Evolutionary conservation across 2,797 vertebrate species (phyloP), one percentile per base, ranked within the genome.

Genomic region (Manis javanica): DNA sequence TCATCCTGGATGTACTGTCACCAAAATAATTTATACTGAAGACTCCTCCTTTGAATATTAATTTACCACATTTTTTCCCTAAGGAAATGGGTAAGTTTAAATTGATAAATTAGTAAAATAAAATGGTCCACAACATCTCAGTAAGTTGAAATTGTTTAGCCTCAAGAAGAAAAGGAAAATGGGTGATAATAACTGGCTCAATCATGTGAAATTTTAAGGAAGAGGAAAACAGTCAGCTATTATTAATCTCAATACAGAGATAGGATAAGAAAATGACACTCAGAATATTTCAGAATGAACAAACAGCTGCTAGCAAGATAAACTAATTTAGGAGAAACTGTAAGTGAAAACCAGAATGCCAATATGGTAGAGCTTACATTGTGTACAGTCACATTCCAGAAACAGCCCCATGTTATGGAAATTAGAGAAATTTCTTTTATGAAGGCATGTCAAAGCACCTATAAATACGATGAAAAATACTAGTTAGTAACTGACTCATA

Each of bases 241-340:
- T 91, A 91, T 83, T 93, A 57, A 96, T 91, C 55, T 93, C 81
- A 79, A 77, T 85, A 90, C n/a, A 71, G 34, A 88, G 10, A 55
- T 1, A 51, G 5, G 61, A 31, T 59, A 61, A 85, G 18, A 88
- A 61, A 64, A 53, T 68, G 21, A 61, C 37, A 86, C 39, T 49
- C 31, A 72, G 57, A 95, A 10, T 82, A 29, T 49, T 87, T 90
- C 13, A 84, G 46, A 90, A 77, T 92, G 31, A 93, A 39, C 6
- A 87, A 92, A 84, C 2, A 81, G 12, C 63, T 87, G 29, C 37
- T 64, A 85, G 71, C n/a, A 53, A 92, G 69, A 91, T 29, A 91
- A 91, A 37, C 10, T 49, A 81, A 34, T 92, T 90, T 81, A 59
- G 15, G 75, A 84, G n/a, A n/a, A 86, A 79, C 69, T 79, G 5